Evolutionary conservation across 2,888 invertebrate species (phyloP), one percentile per base, ranked within the genome.

Genomic region (Drosophila sordidapex): DNA sequence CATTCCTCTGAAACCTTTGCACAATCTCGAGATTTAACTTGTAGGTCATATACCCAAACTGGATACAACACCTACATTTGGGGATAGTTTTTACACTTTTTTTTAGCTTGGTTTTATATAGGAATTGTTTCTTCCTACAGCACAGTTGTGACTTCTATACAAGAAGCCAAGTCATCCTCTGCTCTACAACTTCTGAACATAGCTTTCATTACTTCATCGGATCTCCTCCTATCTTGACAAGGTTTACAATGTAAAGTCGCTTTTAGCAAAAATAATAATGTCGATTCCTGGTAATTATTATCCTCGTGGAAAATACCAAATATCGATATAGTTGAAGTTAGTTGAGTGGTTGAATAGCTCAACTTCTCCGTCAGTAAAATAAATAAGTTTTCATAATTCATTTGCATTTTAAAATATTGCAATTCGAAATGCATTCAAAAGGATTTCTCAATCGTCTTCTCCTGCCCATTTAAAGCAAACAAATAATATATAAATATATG

Each of bases 401-500:
- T 48, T 29, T 49, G 21, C 33, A 29, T 27, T 54, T 21, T 8
- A 29, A 18, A 21, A 10, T 8, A 66, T 35, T 69, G 40, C 57
- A 57, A 46, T 43, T 35, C 4, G 35, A 68, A 52, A 38, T 48
- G 13, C 40, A 49, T 65, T 58, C 10, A 52, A 72, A 25, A 15
- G n/a, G 13, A 10, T 33, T 35, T 35, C 33, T 27, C 27, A 31
- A 35, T 18, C 10, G 46, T 21, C 54, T 54, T 7, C 29, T 52
- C 18, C 7, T 53, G 35, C 27, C 18, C 31, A 15, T 56, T 58
- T 38, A 21, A 38, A 35, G 46, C 10, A n/a, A 31, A 35, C 31
- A 27, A 61, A 31, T 38, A 56, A 38, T 36, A 62, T 68, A 60
- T 53, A 82, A 60, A 15, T 21, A 21, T 53, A 15, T 53, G 8